These are phyloP conservation scores for Gyrodactylus salaris DNA, from an alignment of 1,140 invertebrate species.

Conservation along the genomic window DNA sequence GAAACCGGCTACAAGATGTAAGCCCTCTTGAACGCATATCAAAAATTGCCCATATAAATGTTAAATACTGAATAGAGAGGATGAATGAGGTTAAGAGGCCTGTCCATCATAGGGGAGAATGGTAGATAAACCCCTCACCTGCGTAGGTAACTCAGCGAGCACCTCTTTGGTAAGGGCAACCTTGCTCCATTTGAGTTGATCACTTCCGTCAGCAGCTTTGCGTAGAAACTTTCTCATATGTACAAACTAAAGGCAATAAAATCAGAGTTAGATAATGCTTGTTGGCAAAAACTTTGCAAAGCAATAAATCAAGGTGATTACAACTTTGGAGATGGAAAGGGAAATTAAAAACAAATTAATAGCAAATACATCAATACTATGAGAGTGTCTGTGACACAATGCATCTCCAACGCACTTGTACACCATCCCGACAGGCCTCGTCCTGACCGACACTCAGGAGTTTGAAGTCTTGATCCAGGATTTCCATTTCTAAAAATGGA, in stretches of 20 bases:
- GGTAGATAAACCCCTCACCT: background rate
- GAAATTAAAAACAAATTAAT: too few relatives aligned
- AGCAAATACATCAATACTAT: too few relatives aligned
- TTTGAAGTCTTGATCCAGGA: conserved; percentile 5
- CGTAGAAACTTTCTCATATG: conserved; percentile 4
- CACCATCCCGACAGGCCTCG: conserved; percentile 1
- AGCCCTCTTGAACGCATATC: too few relatives aligned
- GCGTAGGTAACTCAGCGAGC: background rate
- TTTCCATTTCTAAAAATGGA: conserved; percentile 6
- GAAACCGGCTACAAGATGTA: too few relatives aligned
- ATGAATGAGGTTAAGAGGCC: too few relatives aligned
- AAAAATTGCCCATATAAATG: background rate
- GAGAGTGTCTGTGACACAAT: too few relatives aligned
- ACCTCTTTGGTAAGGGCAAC: conserved; percentile 3
- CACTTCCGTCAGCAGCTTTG: background rate
- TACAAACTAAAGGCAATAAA: conserved; percentile 1
- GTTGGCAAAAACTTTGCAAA: too few relatives aligned
- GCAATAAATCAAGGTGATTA: too few relatives aligned
- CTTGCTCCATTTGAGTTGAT: conserved; percentile 4
- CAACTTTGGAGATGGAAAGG: too few relatives aligned
- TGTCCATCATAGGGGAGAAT: too few relatives aligned
- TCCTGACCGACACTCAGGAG: background rate
- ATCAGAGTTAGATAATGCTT: too few relatives aligned
- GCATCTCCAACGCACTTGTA: background rate
- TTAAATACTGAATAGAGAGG: background rate